Evolutionary conservation across 2,797 vertebrate species (phyloP).

Genomic region (Mormyrops attenuatus): DNA sequence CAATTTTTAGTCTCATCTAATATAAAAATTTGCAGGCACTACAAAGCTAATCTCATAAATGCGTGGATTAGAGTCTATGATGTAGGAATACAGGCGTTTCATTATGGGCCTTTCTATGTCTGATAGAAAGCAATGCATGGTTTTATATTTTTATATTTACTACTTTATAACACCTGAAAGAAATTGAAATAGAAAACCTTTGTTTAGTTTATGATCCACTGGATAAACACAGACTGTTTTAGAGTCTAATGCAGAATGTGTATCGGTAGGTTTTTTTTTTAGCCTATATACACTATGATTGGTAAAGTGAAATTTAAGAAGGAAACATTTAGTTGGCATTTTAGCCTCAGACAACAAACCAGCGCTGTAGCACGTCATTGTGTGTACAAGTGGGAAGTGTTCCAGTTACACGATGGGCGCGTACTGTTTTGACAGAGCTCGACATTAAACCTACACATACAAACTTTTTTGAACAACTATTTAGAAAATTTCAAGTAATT

Average conservation of each 20-base stretch:
- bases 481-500: neutral
- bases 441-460: neutral
- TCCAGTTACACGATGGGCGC: neutral
- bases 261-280: neutral
- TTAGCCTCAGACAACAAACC: neutral
- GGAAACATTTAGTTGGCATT: neutral
- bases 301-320: neutral
- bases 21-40: neutral
- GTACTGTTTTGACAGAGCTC: neutral
- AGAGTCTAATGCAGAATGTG: neutral
- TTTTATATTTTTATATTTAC: neutral
- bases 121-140: neutral
- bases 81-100: neutral
- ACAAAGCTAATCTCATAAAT: neutral
- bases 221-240: neutral
- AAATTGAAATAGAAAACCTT: neutral
- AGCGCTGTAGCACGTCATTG: neutral
- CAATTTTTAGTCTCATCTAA: neutral
- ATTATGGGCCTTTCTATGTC: neutral
- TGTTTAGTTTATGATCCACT: neutral
- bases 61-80: neutral
- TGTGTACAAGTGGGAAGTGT: neutral
- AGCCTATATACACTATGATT: neutral
- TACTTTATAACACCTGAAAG: neutral
- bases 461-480: neutral